These are phyloP conservation scores for Ancistrus triradiatus DNA, from an alignment of 2,113 vertebrate genomes.

Conservation along the genomic window DNA sequence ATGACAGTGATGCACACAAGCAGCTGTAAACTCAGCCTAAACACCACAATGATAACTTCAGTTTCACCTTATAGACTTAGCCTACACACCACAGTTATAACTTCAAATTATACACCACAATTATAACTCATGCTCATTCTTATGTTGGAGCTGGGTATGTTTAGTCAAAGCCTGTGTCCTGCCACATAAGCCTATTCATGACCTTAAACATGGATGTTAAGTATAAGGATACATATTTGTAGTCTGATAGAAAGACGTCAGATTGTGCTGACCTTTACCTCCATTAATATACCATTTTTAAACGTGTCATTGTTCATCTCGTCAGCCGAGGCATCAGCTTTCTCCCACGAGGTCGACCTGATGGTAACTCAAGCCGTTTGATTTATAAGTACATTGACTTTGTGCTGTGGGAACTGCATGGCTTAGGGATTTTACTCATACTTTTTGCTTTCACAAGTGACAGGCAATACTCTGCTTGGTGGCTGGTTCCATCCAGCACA, in stretches of 20 bases:
- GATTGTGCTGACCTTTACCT: not conserved
- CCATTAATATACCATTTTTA: not conserved
- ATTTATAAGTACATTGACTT: conserved; percentile 48
- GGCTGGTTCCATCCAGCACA: conserved; percentile 8
- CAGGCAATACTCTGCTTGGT: conserved; percentile 32
- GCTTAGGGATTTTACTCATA: conserved; percentile 28
- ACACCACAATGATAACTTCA: too few species aligned
- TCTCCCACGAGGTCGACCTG: conserved; percentile 29
- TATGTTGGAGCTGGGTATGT: too few species aligned
- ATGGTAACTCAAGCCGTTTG: conserved; percentile 36
- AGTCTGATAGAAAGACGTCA: not conserved
- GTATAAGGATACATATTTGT: conserved; percentile 3
- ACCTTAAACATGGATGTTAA: not conserved
- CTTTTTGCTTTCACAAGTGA: conserved; percentile 41
- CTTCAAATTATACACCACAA: too few species aligned
- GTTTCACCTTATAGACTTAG: too few species aligned
- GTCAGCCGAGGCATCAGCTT: conserved; percentile 11
- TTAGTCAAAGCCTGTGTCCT: too few species aligned
- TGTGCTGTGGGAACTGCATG: conserved; percentile 35
- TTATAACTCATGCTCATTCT: too few species aligned
- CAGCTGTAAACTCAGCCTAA: too few species aligned
- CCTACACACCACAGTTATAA: too few species aligned
- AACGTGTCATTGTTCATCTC: conserved; percentile 9
- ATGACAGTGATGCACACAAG: too few species aligned
- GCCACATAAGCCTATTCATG: too few species aligned